Percentiles rank a stretch among this genome's conserved stretches.
These are phyloP conservation scores for Epizoanthus illoricatus DNA, from an alignment of 92 coral and sea anemone species.

Conservation along the genomic window DNA sequence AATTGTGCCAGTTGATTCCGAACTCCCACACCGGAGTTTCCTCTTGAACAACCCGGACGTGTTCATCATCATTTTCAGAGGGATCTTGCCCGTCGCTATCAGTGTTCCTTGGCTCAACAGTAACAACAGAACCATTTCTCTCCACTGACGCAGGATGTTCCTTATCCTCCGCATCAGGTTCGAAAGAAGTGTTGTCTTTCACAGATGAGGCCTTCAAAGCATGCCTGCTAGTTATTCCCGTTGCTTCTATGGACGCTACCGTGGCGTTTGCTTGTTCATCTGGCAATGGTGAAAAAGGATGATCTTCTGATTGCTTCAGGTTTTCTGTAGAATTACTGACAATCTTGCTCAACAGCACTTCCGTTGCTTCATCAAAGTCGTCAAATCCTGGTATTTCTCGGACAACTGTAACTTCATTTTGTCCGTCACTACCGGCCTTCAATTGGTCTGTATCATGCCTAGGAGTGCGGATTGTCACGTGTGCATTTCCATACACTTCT, in stretches of 20 bases:
- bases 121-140: background rate
- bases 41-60: background rate
- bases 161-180: background rate
- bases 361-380: slow-evolving; percentile 20
- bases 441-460: background rate
- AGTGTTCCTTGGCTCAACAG: background rate
- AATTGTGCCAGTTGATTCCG: slow-evolving; percentile 36
- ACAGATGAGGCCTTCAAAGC: background rate
- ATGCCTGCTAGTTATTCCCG: background rate
- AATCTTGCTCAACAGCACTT: background rate
- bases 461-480: background rate
- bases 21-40: slow-evolving; percentile 24
- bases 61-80: background rate
- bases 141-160: background rate
- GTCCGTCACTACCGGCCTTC: background rate
- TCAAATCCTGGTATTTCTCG: slow-evolving; percentile 5
- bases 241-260: background rate
- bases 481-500: background rate
- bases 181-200: background rate
- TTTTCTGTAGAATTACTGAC: background rate
- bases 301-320: background rate
- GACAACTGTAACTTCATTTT: background rate
- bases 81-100: background rate
- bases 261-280: background rate
- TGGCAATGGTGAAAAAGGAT: background rate